phyloP scores from a whole-genome alignment of 2,888 invertebrate genomes.

The Cataglyphis albicans region DNA sequence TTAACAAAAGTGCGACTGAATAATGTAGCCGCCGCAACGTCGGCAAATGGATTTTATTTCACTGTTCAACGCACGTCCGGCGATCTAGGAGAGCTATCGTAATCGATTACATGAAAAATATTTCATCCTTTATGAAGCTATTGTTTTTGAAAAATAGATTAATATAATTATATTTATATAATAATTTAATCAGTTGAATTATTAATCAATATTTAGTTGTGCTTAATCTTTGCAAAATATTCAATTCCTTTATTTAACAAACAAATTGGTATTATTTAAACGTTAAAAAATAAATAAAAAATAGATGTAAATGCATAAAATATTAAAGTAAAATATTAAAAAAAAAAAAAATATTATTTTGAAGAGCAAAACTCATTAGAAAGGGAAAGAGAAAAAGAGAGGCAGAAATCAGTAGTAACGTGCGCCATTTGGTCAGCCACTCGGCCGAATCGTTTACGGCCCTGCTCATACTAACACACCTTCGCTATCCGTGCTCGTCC shows the following conservation, averaged over 20 bases:
- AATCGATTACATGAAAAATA: neutral
- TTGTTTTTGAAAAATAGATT: neutral
- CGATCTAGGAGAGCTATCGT: neutral
- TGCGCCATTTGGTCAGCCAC: neutral
- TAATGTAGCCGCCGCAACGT: slow-evolving; percentile 67
- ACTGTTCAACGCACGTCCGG: slow-evolving; percentile 57
- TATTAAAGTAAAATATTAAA: too few relatives aligned
- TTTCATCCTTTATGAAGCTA: neutral
- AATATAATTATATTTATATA: neutral
- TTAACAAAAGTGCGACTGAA: slow-evolving; percentile 80
- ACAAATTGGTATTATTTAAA: too few relatives aligned
- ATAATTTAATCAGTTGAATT: neutral
- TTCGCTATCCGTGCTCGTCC: slow-evolving; percentile 2
- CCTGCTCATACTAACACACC: neutral
- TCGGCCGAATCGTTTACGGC: neutral
- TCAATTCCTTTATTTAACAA: neutral
- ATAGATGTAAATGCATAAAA: too few relatives aligned
- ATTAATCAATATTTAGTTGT: too few relatives aligned
- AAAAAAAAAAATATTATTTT: neutral
- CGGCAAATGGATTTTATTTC: slow-evolving; percentile 70
- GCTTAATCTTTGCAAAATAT: too few relatives aligned
- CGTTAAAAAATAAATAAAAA: too few relatives aligned
- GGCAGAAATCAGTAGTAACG: neutral
- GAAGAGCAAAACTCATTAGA: neutral
- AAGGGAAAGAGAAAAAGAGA: too few relatives aligned